Base-by-base conservation (phyloP, 2,113 vertebrate species). In the Perca fluviatilis region DNA sequence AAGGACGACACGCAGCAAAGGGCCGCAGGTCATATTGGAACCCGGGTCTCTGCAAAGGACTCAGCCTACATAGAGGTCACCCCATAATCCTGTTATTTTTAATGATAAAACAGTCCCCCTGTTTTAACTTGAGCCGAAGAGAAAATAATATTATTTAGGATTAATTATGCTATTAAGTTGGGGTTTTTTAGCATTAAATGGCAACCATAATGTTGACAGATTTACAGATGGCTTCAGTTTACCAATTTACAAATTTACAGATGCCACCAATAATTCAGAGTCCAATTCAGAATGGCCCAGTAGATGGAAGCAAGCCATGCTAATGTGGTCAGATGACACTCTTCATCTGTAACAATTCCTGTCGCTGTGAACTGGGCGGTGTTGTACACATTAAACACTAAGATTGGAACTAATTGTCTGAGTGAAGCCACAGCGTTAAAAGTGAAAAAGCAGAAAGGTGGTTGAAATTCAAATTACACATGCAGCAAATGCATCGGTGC, bases 221-320 rank as follows among this genome's bases (percentile, higher is more conserved):
- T 65, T 82, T 85, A 43, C 67, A 80, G 67, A 79, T 76, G 66
- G 46, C 64, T 74, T 49, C 43, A 19, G 43, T 88, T 82, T 77
- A 67, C 10, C 14, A 2, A 60, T 69, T 36, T 67, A 21, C n/a
- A 64, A 30, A 70, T 36, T 10, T 67, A 49, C 72, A 69, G 21
- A 69, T 63, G 60, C 40, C 19, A 27, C 9, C 62, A 58, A 68
- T 84, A 40, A 71, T 57, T 86, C 64, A 70, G 50, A 57, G 57
- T 51, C 60, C 40, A 61, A 66, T 65, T 83, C 10, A 74, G 49
- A 79, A 27, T 11, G 27, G 4, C 50, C 23, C 61, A 78, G 50
- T 68, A 89, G 88, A 89, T 89, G 89, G 76, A 77, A 67, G 64
- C 40, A 57, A 47, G 58, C 36, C 16, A 47, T 6, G 18, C 56